Conservation (phyloP, 2,888 invertebrate species). For the Luffia ferchaultella region DNA sequence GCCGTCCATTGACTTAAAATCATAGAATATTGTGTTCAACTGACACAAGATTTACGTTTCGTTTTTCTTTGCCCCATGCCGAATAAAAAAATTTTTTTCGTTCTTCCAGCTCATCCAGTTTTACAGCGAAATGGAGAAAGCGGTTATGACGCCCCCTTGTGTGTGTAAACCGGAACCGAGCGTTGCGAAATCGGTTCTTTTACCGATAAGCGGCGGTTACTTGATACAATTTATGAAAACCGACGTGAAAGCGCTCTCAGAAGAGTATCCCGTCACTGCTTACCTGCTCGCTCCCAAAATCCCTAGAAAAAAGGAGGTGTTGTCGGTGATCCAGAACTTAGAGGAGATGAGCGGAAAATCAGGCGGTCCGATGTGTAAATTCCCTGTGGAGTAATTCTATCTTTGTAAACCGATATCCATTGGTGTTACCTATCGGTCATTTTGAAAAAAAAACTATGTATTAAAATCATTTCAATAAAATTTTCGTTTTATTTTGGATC, state of each 20-base stretch:
- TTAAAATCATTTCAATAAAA: no score
- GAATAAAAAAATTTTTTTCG: no score
- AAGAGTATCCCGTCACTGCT: not conserved
- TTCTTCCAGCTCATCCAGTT: not conserved
- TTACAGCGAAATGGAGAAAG: not conserved
- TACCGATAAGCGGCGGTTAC: not conserved
- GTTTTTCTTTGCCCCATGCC: no score
- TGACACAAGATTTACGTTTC: no score
- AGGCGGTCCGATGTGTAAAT: not conserved
- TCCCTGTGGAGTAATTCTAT: no score
- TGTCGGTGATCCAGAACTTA: not conserved
- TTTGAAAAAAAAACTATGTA: no score
- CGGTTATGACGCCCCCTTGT: not conserved
- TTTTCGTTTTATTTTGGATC: no score
- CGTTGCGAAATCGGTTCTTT: not conserved
- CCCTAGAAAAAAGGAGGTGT: not conserved
- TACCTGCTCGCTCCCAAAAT: not conserved
- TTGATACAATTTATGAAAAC: not conserved
- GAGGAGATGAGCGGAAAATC: not conserved
- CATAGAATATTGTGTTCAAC: no score
- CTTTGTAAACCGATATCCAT: no score
- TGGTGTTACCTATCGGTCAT: no score
- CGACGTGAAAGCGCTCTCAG: not conserved
- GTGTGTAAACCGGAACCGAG: not conserved
- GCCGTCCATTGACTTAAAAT: no score